Conservation (phyloP, 2,888 invertebrate species). For the Stictocephala bisonia region DNA sequence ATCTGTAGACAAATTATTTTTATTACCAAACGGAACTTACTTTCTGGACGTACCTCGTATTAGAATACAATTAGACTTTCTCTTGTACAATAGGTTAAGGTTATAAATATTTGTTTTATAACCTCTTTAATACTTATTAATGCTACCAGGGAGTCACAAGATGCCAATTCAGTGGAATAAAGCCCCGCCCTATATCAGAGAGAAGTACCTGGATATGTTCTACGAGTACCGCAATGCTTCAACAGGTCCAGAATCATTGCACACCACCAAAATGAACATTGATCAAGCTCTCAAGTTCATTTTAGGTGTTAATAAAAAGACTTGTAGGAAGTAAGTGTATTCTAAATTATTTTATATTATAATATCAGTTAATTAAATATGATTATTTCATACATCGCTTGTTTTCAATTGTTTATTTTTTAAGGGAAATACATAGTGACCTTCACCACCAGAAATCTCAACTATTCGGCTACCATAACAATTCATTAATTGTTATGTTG, state of each 20-base stretch:
- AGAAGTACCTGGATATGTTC: constrained; percentile 78
- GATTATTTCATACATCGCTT: no score
- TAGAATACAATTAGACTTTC: no score
- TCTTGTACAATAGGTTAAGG: no score
- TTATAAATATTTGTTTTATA: constrained; percentile 22
- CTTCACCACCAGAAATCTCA: no score
- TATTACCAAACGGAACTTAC: no score
- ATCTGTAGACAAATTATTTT: no score
- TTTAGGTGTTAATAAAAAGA: constrained; percentile 72
- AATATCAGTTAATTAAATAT: background rate
- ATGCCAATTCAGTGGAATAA: constrained; percentile 86
- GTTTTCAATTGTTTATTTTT: no score
- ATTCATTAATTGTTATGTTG: no score
- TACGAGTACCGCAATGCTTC: constrained; percentile 74
- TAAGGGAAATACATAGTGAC: no score
- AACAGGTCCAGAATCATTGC: constrained; percentile 74
- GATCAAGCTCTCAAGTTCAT: constrained; percentile 84
- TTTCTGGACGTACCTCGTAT: no score
- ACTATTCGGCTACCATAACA: no score
- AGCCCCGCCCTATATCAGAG: constrained; percentile 76
- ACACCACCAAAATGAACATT: constrained; percentile 76
- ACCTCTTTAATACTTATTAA: constrained; percentile 33
- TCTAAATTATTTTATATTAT: constrained; percentile 10
- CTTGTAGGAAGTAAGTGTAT: constrained; percentile 70
- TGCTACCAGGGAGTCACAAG: constrained; percentile 90